Percentiles rank a stretch among this genome's conserved stretches.
Evolutionary conservation across 2,113 vertebrate genomes (phyloP).

Genomic region (Sylvietta virens): DNA sequence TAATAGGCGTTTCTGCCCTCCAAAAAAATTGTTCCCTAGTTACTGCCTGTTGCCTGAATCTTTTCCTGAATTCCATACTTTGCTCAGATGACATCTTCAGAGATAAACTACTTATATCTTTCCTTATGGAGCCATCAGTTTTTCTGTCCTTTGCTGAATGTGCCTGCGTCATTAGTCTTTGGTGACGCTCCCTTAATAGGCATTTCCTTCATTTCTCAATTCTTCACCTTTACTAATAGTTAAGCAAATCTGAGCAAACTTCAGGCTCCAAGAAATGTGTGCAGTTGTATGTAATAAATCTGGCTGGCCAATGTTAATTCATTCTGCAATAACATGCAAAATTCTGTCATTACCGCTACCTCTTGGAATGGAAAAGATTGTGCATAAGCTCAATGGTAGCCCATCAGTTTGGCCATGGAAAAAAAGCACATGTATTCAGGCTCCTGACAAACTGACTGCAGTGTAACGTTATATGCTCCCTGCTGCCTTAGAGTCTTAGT

Average conservation of each 20-base stretch:
- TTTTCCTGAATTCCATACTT: not conserved
- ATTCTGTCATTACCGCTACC: not conserved
- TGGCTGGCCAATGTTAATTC: not conserved
- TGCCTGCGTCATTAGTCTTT: not conserved
- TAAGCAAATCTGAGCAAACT: not conserved
- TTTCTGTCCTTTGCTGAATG: not conserved
- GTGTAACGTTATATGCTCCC: not conserved
- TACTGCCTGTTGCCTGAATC: not conserved
- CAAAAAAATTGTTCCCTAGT: not conserved
- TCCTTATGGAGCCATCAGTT: not conserved
- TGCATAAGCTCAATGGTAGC: not conserved
- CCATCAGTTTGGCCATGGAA: not conserved
- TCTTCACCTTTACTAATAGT: not conserved
- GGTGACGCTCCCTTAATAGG: not conserved
- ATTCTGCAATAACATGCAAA: not conserved
- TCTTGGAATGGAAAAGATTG: not conserved
- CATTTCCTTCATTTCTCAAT: not conserved
- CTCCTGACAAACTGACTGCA: not conserved
- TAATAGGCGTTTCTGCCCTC: not conserved
- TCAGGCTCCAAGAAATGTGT: not conserved
- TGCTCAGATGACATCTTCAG: not conserved
- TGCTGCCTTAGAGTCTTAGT: not conserved
- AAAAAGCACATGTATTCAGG: not conserved
- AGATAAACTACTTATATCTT: not conserved
- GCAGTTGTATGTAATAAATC: not conserved